phyloP scores from a whole-genome alignment of 1,140 invertebrate genomes.

The Papilio helenus region DNA sequence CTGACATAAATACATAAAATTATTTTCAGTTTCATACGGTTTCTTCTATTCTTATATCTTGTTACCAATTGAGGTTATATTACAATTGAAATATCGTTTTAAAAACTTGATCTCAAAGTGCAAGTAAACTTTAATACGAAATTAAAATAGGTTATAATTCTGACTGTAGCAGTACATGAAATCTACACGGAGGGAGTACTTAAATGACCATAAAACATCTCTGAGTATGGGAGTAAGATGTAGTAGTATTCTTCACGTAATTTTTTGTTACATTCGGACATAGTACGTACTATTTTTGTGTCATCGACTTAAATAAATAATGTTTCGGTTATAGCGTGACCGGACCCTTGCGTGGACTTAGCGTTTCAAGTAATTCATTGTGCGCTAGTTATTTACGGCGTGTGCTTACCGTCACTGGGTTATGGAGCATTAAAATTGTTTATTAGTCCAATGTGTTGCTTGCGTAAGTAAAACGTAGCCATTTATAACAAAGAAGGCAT shows the following conservation, averaged over 20 bases:
- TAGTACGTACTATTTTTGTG: not conserved
- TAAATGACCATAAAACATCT: not conserved
- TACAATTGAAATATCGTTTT: not conserved
- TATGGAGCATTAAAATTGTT: conserved; percentile 64
- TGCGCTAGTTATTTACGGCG: conserved; percentile 69
- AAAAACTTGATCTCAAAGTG: not conserved
- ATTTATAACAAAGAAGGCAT: not conserved
- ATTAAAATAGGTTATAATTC: not conserved
- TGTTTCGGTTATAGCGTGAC: not conserved
- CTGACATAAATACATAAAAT: conserved; percentile 36
- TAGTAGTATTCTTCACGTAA: not conserved
- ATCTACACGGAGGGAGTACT: not conserved
- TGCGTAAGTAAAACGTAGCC: not conserved
- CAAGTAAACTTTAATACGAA: not conserved
- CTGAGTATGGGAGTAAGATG: not conserved
- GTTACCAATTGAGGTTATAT: not conserved
- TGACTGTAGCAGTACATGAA: not conserved
- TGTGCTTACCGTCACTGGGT: conserved; percentile 55
- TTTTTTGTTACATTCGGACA: not conserved
- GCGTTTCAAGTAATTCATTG: conserved; percentile 23
- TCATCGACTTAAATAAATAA: conserved; percentile 6
- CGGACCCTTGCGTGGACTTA: conserved; percentile 18
- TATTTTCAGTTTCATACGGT: conserved; percentile 32
- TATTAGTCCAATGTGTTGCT: conserved; percentile 50
- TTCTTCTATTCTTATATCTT: conserved; percentile 5